Evolutionary conservation across 2,888 invertebrate species (phyloP), one percentile per base, ranked within the genome.

Genomic region (Cheilosia scutellata): DNA sequence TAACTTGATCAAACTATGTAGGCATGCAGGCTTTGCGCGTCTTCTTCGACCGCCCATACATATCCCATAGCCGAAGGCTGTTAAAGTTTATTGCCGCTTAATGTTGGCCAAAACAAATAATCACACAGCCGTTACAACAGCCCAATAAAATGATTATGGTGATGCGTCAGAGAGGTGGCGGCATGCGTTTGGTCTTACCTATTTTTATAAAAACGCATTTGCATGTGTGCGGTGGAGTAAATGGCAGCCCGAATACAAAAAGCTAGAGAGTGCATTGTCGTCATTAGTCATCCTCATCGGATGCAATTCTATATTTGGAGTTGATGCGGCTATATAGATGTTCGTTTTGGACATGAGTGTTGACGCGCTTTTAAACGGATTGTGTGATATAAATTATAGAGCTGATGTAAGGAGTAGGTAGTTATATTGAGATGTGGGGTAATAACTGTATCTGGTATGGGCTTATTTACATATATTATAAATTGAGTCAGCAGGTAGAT

Each of bases 271-370:
- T 65, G 63, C 74, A 74, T 44, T 44, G 63, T 29, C 51, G 63
- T 47, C 44, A 74, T 74, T 74, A 74, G 63, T 74, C 74, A 74
- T 74, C 74, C 42, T 62, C 72, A 47, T 74, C 74, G 55, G 31
- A 33, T 63, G 53, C 55, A 63, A 37, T 53, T 63, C 74, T 74
- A 74, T 65, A 74, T 74, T 74, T 55, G 74, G 74, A 74, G 51
- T 53, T 62, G 62, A 42, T 31, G 29, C 11, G 47, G 29, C 11
- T 40, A n/a, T 40, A n/a, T 33, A 7, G 33, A 5, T 37, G 51
- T 20, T 60, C 16, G 51, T 11, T 7, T 16, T 44, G 5, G 16
- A 44, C 33, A 6, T 33, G 33, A 33, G 25, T 37, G 58, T 11
- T 47, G 58, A 58, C 58, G 60, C 13, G 13, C 62, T 27, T 62